These are phyloP conservation scores for Eurypyga helias DNA, from an alignment of 2,113 vertebrate genomes.

Conservation along the genomic window DNA sequence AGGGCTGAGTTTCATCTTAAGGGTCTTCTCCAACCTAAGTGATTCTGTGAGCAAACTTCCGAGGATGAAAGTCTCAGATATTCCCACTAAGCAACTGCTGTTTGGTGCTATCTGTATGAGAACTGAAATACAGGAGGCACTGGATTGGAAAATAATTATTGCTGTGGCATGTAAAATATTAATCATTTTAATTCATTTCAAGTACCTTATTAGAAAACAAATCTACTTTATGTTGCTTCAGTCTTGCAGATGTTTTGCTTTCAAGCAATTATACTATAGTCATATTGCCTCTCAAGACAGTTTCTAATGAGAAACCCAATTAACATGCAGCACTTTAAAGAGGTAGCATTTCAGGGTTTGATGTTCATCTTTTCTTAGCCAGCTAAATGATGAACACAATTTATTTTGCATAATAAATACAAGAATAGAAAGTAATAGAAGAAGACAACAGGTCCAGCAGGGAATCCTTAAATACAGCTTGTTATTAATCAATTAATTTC, in stretches of 20 bases:
- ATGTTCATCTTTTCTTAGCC: background rate
- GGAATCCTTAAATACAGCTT: background rate
- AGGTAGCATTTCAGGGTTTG: background rate
- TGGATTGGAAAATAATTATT: background rate
- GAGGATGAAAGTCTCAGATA: background rate
- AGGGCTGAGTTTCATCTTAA: no score
- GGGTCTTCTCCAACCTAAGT: no score
- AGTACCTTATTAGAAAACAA: conserved; percentile 34
- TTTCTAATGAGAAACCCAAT: conserved; percentile 28
- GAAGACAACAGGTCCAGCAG: background rate
- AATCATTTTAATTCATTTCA: conserved; percentile 29
- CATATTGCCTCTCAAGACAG: conserved; percentile 7
- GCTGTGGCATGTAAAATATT: background rate
- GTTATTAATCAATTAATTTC: background rate
- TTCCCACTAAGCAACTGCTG: background rate
- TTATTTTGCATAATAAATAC: conserved; percentile 7
- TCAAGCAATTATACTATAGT: conserved; percentile 25
- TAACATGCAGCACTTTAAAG: conserved; percentile 17
- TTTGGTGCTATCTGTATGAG: background rate
- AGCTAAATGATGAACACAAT: background rate
- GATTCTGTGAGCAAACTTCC: background rate
- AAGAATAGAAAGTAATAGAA: background rate
- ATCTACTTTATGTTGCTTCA: background rate
- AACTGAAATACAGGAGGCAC: background rate
- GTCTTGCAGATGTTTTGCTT: conserved; percentile 31